These are phyloP conservation scores for Streptopelia turtur DNA, from an alignment of 2,797 vertebrate species.

Conservation along the genomic window DNA sequence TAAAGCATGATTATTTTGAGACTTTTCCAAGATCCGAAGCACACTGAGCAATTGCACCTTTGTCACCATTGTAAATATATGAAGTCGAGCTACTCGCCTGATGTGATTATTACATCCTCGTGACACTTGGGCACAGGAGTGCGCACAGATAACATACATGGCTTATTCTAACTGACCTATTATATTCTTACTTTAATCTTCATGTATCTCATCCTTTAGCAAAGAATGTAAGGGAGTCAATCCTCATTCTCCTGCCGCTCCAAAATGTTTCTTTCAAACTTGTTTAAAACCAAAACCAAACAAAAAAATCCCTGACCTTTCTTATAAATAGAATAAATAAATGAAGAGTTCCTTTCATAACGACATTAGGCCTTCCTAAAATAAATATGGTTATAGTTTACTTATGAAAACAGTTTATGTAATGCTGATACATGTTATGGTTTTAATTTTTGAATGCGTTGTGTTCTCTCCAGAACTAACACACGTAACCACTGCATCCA, in stretches of 20 bases:
- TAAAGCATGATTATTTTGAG: constrained; percentile 19
- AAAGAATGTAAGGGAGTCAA: background rate
- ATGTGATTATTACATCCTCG: background rate
- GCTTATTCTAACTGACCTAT: background rate
- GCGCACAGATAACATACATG: background rate
- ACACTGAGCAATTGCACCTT: background rate
- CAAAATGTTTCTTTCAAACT: background rate
- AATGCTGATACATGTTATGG: constrained; percentile 2
- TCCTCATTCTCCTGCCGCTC: background rate
- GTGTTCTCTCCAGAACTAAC: constrained; percentile 14
- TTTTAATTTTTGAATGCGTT: background rate
- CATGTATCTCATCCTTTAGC: background rate
- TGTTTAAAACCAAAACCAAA: background rate
- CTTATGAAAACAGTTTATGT: constrained; percentile 32
- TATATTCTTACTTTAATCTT: background rate
- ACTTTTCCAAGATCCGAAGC: background rate
- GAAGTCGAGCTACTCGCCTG: background rate
- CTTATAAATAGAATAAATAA: background rate
- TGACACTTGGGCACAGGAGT: background rate
- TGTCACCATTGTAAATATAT: background rate
- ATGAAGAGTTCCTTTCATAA: background rate
- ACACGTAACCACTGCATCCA: constrained; percentile 44
- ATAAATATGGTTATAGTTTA: background rate
- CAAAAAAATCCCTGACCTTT: background rate
- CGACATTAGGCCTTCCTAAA: background rate